phyloP scores from a whole-genome alignment of 2,888 invertebrate species.

The Phaonia tiefii region DNA sequence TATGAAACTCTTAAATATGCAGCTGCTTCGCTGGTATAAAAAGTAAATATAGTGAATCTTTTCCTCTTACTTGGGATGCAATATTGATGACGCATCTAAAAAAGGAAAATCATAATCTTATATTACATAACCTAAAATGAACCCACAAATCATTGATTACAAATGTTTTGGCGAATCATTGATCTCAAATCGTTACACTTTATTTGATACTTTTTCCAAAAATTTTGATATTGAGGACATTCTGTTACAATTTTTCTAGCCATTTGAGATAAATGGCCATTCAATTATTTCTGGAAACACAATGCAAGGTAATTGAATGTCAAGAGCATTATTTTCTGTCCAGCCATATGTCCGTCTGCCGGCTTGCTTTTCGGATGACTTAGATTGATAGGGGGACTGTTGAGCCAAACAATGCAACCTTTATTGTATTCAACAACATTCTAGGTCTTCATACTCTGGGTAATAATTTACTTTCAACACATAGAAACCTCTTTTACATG shows the following conservation, averaged over 20 bases:
- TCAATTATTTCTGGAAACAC: constrained; percentile 11
- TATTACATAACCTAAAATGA: background rate
- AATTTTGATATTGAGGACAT: constrained; percentile 30
- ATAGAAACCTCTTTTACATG: constrained; percentile 24
- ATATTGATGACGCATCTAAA: no score
- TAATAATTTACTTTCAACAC: constrained; percentile 58
- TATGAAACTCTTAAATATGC: constrained; percentile 6
- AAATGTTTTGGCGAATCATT: constrained; percentile 59
- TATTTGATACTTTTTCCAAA: constrained; percentile 31
- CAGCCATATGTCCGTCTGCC: background rate
- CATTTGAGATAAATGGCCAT: constrained; percentile 43
- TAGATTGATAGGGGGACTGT: constrained; percentile 24
- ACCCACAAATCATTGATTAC: constrained; percentile 52
- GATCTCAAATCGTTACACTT: constrained; percentile 14
- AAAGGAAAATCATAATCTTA: no score
- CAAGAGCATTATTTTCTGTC: no score
- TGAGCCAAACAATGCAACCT: constrained; percentile 45
- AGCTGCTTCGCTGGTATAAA: constrained; percentile 18
- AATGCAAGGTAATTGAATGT: constrained; percentile 47
- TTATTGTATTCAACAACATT: constrained; percentile 59
- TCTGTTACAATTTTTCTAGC: constrained; percentile 57
- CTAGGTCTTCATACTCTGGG: constrained; percentile 55
- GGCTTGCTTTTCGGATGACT: constrained; percentile 1
- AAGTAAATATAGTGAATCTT: background rate
- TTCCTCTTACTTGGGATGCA: no score